These are phyloP conservation scores for Cotesia congregata DNA, from an alignment of 2,888 invertebrate species.

Conservation along the genomic window DNA sequence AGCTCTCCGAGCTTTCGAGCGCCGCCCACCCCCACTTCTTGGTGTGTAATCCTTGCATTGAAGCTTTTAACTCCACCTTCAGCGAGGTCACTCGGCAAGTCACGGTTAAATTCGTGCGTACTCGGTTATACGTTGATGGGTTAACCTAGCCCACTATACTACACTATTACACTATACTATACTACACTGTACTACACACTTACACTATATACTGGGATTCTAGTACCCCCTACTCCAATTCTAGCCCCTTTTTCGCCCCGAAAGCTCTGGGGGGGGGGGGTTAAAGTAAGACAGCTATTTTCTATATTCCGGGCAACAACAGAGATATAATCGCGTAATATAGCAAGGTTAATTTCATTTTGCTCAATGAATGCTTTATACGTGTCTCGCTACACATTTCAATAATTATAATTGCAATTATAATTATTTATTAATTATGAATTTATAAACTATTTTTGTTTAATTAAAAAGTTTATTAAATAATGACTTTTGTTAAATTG, in stretches of 20 bases:
- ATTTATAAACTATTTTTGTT: no score
- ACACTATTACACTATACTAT: neutral
- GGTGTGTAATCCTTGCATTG: neutral
- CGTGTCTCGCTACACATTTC: conserved; percentile 34
- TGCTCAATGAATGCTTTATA: conserved; percentile 46
- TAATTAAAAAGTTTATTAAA: no score
- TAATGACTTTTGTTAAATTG: no score
- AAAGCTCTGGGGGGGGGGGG: conserved; percentile 11
- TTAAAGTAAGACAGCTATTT: conserved; percentile 13
- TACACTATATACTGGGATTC: neutral
- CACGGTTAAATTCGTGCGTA: conserved; percentile 32
- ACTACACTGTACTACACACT: neutral
- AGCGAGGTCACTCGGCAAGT: conserved; percentile 30
- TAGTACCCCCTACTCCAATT: neutral
- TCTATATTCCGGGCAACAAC: neutral
- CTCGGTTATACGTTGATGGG: conserved; percentile 28
- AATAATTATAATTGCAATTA: neutral
- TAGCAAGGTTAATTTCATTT: conserved; percentile 44
- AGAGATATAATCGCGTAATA: neutral
- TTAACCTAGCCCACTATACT: conserved; percentile 16
- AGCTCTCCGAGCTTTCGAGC: neutral
- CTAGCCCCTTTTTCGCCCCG: neutral
- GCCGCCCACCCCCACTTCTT: neutral
- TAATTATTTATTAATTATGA: neutral
- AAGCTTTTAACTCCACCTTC: conserved; percentile 11